Base-by-base conservation (phyloP, 2,888 invertebrate species). In the Drosophila silvestris region DNA sequence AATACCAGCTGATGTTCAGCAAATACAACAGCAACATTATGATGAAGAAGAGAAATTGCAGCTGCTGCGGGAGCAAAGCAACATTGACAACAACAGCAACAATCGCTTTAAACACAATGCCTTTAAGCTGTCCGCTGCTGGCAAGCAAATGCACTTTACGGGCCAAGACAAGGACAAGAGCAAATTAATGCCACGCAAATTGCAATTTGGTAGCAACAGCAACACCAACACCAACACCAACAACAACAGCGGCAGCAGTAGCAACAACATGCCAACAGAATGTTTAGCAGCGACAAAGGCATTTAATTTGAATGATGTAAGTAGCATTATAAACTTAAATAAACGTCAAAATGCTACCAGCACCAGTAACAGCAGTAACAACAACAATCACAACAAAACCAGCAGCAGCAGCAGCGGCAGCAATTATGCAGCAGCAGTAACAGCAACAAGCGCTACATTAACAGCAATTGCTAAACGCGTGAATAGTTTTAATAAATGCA, bases 281-380 rank as follows among this genome's bases (percentile, higher is more conserved):
- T 16, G 30, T 39, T 19, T 70, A 53, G 39, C 72, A 73, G 30
- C 63, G 61, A n/a, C 67, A 65, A 76, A 85, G 81, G 85, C 88
- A 77, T 87, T 89, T 73, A 86, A 86, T 84, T 75, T 86, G 70
- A 86, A 86, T 86, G 89, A 89, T 86, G 85, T 87, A 86, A 86
- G 86, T 89, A 89, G 86, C 85, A 77, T 70, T 75, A 77, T 60
- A 73, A 74, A 37, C 75, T 59, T 70, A 83, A 83, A 85, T 77
- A 81, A 83, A 88, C 70, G 80, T 67, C 74, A 85, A 52, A 77
- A 77, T 85, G 81, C 85, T 77, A 85, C 79, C 76, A 79, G 79
- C 84, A 89, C 28, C 69, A 78, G 64, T 77, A 73, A 26, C 72
- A 70, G 47, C 70, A 63, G 32, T 60, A 52, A 14, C 64, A 75